Conservation (phyloP, 2,888 invertebrate species). For the Nephrotoma flavescens region DNA sequence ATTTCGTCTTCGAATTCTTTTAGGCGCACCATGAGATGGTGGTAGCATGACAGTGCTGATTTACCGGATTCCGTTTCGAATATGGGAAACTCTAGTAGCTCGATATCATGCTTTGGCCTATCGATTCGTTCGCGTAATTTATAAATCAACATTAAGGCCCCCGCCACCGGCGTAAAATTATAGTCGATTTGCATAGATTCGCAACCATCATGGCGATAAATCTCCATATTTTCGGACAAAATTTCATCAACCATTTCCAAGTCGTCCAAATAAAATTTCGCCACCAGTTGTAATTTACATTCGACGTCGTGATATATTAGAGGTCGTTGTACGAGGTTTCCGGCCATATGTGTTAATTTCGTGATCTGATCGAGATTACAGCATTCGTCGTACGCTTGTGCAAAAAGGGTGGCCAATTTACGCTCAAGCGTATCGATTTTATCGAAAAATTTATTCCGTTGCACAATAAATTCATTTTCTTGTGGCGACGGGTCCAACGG, state of each 20-base stretch:
- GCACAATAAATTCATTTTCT: constrained; percentile 46
- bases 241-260: not conserved
- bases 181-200: constrained; percentile 39
- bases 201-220: not conserved
- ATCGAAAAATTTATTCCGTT: constrained; percentile 45
- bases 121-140: constrained; percentile 47
- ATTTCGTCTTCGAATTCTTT: not conserved
- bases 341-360: constrained; percentile 31
- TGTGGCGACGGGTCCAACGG: constrained; percentile 57
- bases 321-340: not conserved
- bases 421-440: constrained; percentile 59
- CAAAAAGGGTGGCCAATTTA: constrained; percentile 62
- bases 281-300: not conserved
- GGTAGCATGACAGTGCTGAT: not conserved
- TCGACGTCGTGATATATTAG: not conserved
- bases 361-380: constrained; percentile 45
- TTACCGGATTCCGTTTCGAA: not conserved
- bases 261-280: not conserved
- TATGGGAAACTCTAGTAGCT: constrained; percentile 44
- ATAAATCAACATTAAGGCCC: constrained; percentile 54
- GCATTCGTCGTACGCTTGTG: constrained; percentile 70
- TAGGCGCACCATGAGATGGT: not conserved
- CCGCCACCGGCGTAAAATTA: constrained; percentile 65
- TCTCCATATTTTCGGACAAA: not conserved
- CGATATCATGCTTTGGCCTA: constrained; percentile 44